Evolutionary conservation across 2,888 invertebrate species (phyloP).

Genomic region (Pharmacophagus antenor): DNA sequence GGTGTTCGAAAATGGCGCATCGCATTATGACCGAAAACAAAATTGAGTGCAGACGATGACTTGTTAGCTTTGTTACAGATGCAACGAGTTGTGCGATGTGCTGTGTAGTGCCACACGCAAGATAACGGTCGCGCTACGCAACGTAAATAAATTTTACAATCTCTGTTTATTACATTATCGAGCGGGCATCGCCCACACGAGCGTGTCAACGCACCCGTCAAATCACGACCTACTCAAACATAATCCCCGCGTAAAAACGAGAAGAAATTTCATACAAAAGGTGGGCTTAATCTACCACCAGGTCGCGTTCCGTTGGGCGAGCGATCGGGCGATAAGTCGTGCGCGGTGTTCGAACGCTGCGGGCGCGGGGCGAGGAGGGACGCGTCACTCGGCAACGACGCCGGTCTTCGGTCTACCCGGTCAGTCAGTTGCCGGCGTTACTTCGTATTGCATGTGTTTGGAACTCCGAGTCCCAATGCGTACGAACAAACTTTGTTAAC

Average conservation of each 20-base stretch:
- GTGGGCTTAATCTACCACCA: slow-evolving; percentile 40
- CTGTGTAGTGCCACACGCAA: slow-evolving; percentile 52
- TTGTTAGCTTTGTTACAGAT: slow-evolving; percentile 54
- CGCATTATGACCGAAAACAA: no score
- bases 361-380: slow-evolving; percentile 46
- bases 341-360: slow-evolving; percentile 49
- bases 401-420: slow-evolving; percentile 39
- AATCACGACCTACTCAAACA: slow-evolving; percentile 55
- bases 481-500: slow-evolving; percentile 52
- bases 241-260: slow-evolving; percentile 57
- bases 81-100: slow-evolving; percentile 44
- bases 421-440: slow-evolving; percentile 56
- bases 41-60: no score
- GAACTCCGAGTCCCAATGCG: slow-evolving; percentile 35
- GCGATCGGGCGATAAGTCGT: slow-evolving; percentile 23
- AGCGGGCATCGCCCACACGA: slow-evolving; percentile 52
- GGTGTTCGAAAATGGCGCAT: no score
- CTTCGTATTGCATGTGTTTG: slow-evolving; percentile 43
- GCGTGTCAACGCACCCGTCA: slow-evolving; percentile 51
- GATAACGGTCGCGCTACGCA: slow-evolving; percentile 60
- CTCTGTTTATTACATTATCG: slow-evolving; percentile 58
- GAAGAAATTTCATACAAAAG: slow-evolving; percentile 62
- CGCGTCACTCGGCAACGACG: slow-evolving; percentile 45
- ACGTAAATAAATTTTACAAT: slow-evolving; percentile 61
- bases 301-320: background rate